Evolutionary conservation across 2,113 vertebrate species (phyloP).

Genomic region (Erinaceus europaeus): DNA sequence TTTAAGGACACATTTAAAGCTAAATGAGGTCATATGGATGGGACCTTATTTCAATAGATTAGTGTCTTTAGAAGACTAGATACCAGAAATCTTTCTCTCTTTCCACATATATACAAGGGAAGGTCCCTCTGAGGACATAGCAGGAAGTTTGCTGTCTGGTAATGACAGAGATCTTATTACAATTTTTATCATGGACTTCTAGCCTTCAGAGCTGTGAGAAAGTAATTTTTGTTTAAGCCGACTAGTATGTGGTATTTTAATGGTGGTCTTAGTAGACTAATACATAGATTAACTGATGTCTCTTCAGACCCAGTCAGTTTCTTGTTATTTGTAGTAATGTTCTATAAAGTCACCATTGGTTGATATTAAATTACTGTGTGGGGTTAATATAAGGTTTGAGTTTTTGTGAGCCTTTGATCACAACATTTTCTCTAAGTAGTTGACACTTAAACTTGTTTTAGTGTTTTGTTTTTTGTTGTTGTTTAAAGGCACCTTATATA

Average conservation of each 20-base stretch:
- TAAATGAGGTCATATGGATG: neutral
- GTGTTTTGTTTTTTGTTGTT: neutral
- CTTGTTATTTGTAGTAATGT: neutral
- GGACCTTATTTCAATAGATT: neutral
- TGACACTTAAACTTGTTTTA: neutral
- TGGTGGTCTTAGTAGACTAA: neutral
- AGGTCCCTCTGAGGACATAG: no score
- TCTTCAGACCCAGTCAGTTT: neutral
- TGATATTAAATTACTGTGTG: neutral
- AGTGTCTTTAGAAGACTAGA: neutral
- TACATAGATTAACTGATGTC: neutral
- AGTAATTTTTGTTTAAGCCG: neutral
- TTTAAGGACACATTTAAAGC: neutral
- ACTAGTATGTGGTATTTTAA: neutral
- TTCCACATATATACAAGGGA: neutral
- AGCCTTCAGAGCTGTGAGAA: no score
- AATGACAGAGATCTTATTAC: no score
- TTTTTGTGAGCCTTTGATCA: neutral
- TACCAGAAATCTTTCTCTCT: neutral
- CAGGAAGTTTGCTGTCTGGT: neutral
- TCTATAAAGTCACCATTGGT: neutral
- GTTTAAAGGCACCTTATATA: neutral
- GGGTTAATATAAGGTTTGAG: neutral
- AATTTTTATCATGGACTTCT: no score
- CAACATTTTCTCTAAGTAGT: neutral